Conservation (phyloP, 2,888 invertebrate species). For the Papilio demoleus region DNA sequence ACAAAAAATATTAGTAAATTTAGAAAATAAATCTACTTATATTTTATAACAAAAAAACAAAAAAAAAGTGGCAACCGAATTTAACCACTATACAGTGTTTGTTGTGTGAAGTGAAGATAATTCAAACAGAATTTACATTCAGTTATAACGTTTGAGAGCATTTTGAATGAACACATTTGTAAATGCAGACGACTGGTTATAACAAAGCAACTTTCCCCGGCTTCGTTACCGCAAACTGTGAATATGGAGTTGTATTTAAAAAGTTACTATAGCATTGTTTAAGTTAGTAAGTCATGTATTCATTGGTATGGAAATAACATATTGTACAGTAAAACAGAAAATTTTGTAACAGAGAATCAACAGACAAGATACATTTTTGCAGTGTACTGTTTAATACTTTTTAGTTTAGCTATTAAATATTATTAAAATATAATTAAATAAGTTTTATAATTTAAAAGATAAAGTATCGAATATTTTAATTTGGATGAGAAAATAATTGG, state of each 20-base stretch:
- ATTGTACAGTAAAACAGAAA: too few species aligned
- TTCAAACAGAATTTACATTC: background rate
- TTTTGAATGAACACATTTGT: constrained; percentile 5
- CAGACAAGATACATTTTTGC: too few species aligned
- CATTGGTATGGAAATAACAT: background rate
- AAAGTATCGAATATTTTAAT: too few species aligned
- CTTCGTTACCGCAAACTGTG: constrained; percentile 14
- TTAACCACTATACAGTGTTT: background rate
- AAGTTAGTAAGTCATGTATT: constrained; percentile 4
- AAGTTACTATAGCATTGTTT: background rate
- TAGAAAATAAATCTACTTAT: too few species aligned
- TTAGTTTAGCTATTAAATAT: background rate
- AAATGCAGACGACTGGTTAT: background rate
- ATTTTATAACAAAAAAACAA: background rate
- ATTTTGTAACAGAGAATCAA: too few species aligned
- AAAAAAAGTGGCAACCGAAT: background rate
- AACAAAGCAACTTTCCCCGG: background rate
- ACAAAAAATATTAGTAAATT: too few species aligned
- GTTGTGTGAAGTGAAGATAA: background rate
- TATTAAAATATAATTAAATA: background rate
- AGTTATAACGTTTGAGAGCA: background rate
- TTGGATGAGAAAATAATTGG: too few species aligned
- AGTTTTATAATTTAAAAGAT: too few species aligned
- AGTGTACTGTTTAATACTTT: background rate
- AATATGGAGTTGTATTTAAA: constrained; percentile 11